These are phyloP conservation scores for Idaea dimidiata DNA, from an alignment of 2,888 invertebrate species.

Conservation along the genomic window DNA sequence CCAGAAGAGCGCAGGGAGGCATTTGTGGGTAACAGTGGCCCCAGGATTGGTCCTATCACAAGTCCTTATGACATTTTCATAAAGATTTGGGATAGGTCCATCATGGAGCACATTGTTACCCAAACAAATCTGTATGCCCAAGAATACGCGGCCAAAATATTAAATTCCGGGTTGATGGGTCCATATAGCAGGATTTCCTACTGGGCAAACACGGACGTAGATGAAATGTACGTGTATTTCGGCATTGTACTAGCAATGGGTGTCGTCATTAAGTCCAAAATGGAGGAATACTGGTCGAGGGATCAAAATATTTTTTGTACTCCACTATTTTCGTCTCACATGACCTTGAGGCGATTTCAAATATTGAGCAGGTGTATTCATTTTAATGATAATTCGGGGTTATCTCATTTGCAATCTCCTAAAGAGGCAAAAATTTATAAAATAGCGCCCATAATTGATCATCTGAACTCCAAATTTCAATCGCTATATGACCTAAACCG, in stretches of 20 bases:
- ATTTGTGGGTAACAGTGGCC: not conserved
- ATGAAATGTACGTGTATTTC: not conserved
- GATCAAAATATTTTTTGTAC: not conserved
- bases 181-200: not conserved
- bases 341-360: not conserved
- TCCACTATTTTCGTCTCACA: not conserved
- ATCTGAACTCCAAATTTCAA: not conserved
- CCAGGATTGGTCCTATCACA: not conserved
- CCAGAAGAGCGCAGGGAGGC: not conserved
- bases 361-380: not conserved
- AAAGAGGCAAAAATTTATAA: slow-evolving; percentile 1
- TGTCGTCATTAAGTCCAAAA: not conserved
- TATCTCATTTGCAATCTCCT: not conserved
- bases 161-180: not conserved
- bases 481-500: not conserved
- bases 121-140: slow-evolving; percentile 4
- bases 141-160: not conserved
- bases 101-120: slow-evolving; percentile 1
- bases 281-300: not conserved
- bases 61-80: not conserved
- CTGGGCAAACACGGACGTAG: not conserved
- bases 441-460: not conserved
- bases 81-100: slow-evolving; percentile 1
- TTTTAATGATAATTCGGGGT: not conserved
- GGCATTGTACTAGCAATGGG: not conserved